Percentiles rank a stretch among this genome's conserved stretches.
Conservation (phyloP, 2,113 vertebrate species). For the Zosterops hypoxanthus region DNA sequence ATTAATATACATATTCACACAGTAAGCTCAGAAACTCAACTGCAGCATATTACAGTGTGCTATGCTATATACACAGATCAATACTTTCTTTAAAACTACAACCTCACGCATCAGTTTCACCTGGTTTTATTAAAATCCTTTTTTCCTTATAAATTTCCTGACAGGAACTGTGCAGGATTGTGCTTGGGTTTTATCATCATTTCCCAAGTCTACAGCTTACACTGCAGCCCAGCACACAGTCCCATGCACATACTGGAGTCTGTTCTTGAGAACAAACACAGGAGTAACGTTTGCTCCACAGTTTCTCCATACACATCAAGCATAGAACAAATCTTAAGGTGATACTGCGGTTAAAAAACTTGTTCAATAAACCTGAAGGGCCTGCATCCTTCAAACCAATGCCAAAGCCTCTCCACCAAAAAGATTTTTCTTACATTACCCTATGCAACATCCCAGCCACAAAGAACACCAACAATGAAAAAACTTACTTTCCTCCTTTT, state of each 20-base stretch:
- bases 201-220: background rate
- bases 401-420: background rate
- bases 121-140: background rate
- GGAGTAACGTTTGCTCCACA: background rate
- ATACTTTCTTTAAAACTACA: background rate
- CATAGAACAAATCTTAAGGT: background rate
- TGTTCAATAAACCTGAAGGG: background rate
- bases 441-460: background rate
- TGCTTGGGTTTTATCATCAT: background rate
- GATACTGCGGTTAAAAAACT: background rate
- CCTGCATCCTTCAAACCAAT: background rate
- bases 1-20: background rate
- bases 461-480: background rate
- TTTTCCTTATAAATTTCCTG: background rate
- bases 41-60: background rate
- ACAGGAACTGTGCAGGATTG: background rate
- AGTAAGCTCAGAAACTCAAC: background rate
- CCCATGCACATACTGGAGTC: background rate
- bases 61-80: background rate
- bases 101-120: background rate
- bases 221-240: background rate
- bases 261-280: background rate
- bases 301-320: background rate
- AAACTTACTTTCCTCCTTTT: background rate
- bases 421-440: background rate